These are phyloP conservation scores for Phengaris alcon DNA, from an alignment of 2,888 invertebrate genomes.

Conservation along the genomic window DNA sequence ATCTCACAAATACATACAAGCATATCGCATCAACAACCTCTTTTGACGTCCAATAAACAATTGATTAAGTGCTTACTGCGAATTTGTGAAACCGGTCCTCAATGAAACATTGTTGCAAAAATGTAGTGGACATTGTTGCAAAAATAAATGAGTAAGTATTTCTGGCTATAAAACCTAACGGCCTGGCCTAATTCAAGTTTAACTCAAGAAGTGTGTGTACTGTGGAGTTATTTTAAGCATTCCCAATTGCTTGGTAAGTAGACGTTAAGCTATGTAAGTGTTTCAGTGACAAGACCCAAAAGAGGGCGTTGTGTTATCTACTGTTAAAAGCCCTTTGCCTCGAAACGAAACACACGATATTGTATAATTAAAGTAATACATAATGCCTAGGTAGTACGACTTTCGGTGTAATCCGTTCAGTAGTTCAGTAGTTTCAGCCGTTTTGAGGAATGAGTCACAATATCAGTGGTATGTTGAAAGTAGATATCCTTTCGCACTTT, in stretches of 20 bases:
- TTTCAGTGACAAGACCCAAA: too few species aligned
- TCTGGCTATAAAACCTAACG: not conserved
- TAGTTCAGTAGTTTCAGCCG: too few species aligned
- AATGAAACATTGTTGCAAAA: not conserved
- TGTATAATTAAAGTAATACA: too few species aligned
- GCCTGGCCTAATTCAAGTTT: not conserved
- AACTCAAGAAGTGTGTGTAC: not conserved
- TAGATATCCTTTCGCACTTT: too few species aligned
- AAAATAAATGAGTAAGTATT: not conserved
- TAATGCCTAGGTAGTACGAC: too few species aligned
- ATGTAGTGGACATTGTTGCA: too few species aligned
- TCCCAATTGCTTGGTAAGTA: not conserved
- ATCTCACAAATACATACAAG: not conserved
- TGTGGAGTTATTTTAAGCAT: not conserved
- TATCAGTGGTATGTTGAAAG: too few species aligned
- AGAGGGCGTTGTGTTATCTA: too few species aligned
- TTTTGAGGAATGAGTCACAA: too few species aligned
- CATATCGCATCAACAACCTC: not conserved
- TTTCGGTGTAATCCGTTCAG: too few species aligned
- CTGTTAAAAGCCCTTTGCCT: too few species aligned
- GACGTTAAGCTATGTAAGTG: not conserved
- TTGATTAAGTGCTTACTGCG: not conserved
- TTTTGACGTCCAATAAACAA: not conserved
- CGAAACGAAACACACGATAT: too few species aligned
- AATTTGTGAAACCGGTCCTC: not conserved